Evolutionary conservation across 1,140 invertebrate genomes (phyloP).

Genomic region (Apis mellifera): DNA sequence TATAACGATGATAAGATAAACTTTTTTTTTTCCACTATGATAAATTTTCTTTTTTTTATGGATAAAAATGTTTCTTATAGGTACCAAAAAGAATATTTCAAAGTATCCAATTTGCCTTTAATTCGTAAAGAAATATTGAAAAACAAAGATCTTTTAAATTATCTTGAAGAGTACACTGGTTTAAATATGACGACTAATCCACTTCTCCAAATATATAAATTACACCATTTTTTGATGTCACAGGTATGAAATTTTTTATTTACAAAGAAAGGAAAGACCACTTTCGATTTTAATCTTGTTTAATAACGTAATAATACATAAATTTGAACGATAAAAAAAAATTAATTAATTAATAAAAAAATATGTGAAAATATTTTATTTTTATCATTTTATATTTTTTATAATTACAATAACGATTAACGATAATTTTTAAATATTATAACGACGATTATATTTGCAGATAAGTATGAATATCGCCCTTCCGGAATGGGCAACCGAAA

Average conservation of each 20-base stretch:
- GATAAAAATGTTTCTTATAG: slow-evolving; percentile 29
- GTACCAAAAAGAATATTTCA: slow-evolving; percentile 37
- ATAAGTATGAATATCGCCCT: slow-evolving; percentile 81
- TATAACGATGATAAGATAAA: too few species aligned
- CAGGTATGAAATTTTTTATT: slow-evolving; percentile 70
- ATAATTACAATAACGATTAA: too few species aligned
- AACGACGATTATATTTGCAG: slow-evolving; percentile 58
- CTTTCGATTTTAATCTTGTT: too few species aligned
- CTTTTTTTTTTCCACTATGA: too few species aligned
- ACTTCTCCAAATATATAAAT: slow-evolving; percentile 64
- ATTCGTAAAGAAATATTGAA: slow-evolving; percentile 76
- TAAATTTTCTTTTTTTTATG: too few species aligned
- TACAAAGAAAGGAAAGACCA: not conserved
- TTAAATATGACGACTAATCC: slow-evolving; percentile 77
- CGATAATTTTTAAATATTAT: not conserved
- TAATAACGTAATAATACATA: too few species aligned
- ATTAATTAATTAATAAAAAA: too few species aligned
- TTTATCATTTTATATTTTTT: too few species aligned
- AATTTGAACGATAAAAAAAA: too few species aligned
- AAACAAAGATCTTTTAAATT: slow-evolving; percentile 79
- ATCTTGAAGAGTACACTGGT: slow-evolving; percentile 78
- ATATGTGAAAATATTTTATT: too few species aligned
- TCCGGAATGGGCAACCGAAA: slow-evolving; percentile 83
- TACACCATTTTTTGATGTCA: slow-evolving; percentile 79
- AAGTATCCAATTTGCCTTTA: slow-evolving; percentile 69